phyloP scores from a whole-genome alignment of 2,888 invertebrate species.

The Diarsia brunnea region DNA sequence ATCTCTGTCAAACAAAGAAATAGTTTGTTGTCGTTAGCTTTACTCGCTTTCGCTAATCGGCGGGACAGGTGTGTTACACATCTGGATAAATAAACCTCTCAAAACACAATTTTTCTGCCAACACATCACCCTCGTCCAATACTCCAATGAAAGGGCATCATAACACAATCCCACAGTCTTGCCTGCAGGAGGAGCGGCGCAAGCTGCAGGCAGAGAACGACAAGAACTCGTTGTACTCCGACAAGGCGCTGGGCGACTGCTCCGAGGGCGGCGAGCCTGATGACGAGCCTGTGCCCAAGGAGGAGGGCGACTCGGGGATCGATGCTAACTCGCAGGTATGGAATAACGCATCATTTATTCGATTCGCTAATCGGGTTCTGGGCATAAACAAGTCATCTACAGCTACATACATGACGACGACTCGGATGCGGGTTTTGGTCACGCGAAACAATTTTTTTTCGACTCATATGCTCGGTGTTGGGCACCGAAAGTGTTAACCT shows the following conservation, averaged over 20 bases:
- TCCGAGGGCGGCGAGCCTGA: slow-evolving; percentile 90
- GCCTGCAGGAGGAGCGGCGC: slow-evolving; percentile 93
- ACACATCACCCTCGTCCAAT: background rate
- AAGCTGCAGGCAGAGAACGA: slow-evolving; percentile 94
- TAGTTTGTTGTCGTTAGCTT: background rate
- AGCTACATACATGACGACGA: too few relatives aligned
- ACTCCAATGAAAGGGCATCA: slow-evolving; percentile 16
- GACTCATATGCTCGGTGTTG: too few relatives aligned
- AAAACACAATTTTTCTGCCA: too few relatives aligned
- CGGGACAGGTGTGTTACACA: background rate
- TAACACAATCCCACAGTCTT: slow-evolving; percentile 29
- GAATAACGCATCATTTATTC: background rate
- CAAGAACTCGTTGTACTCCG: slow-evolving; percentile 93
- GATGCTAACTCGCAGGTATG: slow-evolving; percentile 95
- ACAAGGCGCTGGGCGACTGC: slow-evolving; percentile 92
- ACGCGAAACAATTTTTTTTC: too few relatives aligned
- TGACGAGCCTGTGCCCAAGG: slow-evolving; percentile 90
- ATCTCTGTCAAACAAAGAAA: background rate
- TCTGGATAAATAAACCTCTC: background rate
- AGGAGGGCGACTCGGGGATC: slow-evolving; percentile 97
- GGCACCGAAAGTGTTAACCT: too few relatives aligned
- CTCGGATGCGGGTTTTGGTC: too few relatives aligned
- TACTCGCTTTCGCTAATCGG: background rate
- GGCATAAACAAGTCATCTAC: too few relatives aligned
- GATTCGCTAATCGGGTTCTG: too few relatives aligned